Conservation (phyloP, 2,113 vertebrate species). For the Neoarius graeffei region DNA sequence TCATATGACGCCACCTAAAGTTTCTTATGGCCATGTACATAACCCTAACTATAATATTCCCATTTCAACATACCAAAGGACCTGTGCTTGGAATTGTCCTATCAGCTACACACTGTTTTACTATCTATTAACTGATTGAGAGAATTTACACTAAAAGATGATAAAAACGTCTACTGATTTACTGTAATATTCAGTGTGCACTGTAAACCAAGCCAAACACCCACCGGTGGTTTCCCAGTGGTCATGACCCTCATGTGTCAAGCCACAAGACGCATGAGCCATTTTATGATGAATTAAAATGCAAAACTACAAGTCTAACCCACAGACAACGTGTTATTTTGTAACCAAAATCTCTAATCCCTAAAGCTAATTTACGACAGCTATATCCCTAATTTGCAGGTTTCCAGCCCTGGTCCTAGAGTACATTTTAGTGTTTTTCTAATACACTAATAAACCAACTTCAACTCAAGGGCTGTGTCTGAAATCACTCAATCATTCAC, state of each 20-base stretch:
- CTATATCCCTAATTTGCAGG: neutral
- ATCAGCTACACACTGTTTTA: neutral
- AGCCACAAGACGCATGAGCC: neutral
- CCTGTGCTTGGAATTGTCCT: neutral
- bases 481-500: too few relatives aligned
- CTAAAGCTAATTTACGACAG: neutral
- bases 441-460: neutral
- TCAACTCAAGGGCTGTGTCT: neutral
- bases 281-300: neutral
- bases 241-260: neutral
- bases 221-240: neutral
- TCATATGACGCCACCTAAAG: neutral
- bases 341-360: neutral
- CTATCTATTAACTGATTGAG: neutral
- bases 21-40: neutral
- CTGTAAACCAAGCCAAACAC: neutral
- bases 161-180: neutral
- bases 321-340: neutral
- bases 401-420: neutral
- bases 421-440: neutral
- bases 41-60: neutral
- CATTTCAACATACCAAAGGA: neutral
- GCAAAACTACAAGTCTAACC: neutral
- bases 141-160: neutral
- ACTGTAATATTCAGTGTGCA: neutral